Base-by-base conservation (phyloP, 1,140 invertebrate genomes). In the Caenorhabditis latens region DNA sequence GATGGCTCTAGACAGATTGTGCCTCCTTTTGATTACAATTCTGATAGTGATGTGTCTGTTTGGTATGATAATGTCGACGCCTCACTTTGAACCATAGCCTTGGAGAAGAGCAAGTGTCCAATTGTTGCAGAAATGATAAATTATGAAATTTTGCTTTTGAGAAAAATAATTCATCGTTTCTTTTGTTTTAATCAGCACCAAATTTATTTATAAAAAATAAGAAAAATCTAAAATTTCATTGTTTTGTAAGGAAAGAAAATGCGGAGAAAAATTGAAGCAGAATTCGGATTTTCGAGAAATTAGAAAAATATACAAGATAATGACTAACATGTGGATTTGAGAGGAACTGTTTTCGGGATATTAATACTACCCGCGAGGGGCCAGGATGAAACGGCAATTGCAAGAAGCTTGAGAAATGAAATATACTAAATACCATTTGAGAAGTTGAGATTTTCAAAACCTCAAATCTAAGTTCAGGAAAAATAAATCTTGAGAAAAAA, bases 1-100 rank as follows among this genome's bases (percentile, higher is more conserved):
- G 93, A 98, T 98, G 97, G 97, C 99, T 93, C 96, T 99, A 93
- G 98, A 99, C 95, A 95, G 97, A 94, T 95, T 98, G 94, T 98
- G 97, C 95, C 95, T 99, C 95, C 97, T 98, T 94, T 96, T 98
- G 94, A 98, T 98, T 95, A 96, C 97, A 92, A 95, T 97, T 94
- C 98, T 98, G 95, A 98, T 97, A 93, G 95, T 98, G 94, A 96
- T 97, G 93, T 97, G 97, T 91, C 98, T 97, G 92, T 95, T 97
- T 94, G 96, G 96, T 93, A 97, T 98, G 94, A 79, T 79, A 21
- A 13, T 79, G 21, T 50, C 46, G 4, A 79, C 71, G 11, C 71
- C 71, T 50, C 71, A 79, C 14, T 79, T 79, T 50, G 71, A 79
- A 24, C 71, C 71, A 21, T 61, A n/a, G n/a, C 3, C 13, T 53